phyloP scores from a whole-genome alignment of 2,888 invertebrate genomes.

The Tenthredo mesomela region DNA sequence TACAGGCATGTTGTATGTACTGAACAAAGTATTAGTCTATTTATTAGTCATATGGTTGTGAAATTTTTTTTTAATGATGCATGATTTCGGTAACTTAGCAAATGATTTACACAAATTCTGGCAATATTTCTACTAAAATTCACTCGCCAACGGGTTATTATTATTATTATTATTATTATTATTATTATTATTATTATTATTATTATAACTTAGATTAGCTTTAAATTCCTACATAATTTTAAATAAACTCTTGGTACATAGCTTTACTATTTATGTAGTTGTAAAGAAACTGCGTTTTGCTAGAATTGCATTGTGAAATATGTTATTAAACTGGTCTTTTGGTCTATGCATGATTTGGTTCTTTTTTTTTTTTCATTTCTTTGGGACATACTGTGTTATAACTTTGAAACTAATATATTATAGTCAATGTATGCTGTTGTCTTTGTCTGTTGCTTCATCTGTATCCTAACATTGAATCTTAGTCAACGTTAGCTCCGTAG shows the following conservation, averaged over 20 bases:
- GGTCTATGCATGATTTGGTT: conserved; percentile 33
- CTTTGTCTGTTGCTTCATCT: conserved; percentile 31
- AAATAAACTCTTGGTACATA: conserved; percentile 24
- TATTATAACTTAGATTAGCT: conserved; percentile 7
- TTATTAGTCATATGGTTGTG: neutral
- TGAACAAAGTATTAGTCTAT: neutral
- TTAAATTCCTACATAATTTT: neutral
- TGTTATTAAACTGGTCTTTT: conserved; percentile 15
- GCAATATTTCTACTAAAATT: conserved; percentile 12
- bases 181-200: no score
- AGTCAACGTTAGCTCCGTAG: neutral
- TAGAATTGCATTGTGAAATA: neutral
- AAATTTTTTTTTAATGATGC: conserved; percentile 21
- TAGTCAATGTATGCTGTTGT: conserved; percentile 28
- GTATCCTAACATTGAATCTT: conserved; percentile 15
- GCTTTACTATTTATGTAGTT: conserved; percentile 23
- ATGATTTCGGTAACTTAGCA: conserved; percentile 30
- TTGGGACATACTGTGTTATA: conserved; percentile 9
- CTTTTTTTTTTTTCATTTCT: neutral
- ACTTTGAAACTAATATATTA: conserved; percentile 11
- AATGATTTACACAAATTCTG: neutral
- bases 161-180: conserved; percentile 30
- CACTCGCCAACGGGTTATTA: conserved; percentile 24
- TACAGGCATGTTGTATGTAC: neutral
- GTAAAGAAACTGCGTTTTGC: neutral